phyloP scores from a whole-genome alignment of 2,113 vertebrate genomes.

The Typhlomys cinereus region DNA sequence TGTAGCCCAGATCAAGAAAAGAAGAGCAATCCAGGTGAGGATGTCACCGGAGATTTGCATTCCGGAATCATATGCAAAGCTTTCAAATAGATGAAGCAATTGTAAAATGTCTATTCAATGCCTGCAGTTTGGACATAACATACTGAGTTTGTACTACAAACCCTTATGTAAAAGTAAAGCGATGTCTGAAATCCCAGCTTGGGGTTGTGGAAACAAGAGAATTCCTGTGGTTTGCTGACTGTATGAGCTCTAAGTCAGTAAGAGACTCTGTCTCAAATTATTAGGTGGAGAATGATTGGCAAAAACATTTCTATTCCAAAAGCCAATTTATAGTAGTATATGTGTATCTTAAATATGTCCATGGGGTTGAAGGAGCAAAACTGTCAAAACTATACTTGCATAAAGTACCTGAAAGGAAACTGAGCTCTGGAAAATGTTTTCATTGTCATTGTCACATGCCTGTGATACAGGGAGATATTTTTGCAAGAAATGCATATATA shows the following conservation, averaged over 20 bases:
- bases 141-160: too few species aligned
- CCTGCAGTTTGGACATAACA: neutral
- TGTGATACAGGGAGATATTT: neutral
- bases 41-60: slow-evolving; percentile 11
- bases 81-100: slow-evolving; percentile 20
- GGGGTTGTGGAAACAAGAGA: too few species aligned
- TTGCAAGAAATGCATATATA: neutral
- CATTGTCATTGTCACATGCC: neutral
- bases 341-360: neutral
- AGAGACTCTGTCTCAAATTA: too few species aligned
- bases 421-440: neutral
- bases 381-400: neutral
- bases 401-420: neutral
- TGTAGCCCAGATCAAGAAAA: neutral
- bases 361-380: neutral
- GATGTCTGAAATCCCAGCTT: too few species aligned
- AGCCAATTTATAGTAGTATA: too few species aligned
- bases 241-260: too few species aligned
- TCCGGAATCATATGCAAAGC: slow-evolving; percentile 12
- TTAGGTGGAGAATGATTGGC: too few species aligned
- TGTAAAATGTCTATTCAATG: slow-evolving; percentile 45
- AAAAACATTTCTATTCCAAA: too few species aligned
- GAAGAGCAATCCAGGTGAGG: slow-evolving; percentile 56
- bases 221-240: too few species aligned
- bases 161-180: too few species aligned